phyloP scores from a whole-genome alignment of 2,113 vertebrate genomes.

The Platycercus adscitus region DNA sequence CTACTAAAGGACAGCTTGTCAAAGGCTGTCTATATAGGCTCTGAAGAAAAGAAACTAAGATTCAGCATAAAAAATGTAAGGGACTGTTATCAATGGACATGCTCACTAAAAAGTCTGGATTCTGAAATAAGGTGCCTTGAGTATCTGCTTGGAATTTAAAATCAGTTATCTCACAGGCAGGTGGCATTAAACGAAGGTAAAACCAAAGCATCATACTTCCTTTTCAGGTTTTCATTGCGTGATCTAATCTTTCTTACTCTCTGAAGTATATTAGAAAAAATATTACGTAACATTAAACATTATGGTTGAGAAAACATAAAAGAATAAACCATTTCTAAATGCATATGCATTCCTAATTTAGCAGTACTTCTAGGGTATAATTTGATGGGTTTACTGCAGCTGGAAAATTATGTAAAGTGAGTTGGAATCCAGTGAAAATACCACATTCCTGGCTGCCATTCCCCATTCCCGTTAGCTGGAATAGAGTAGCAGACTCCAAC shows the following conservation, averaged over 20 bases:
- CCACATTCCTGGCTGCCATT: slow-evolving; percentile 10
- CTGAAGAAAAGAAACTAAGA: neutral
- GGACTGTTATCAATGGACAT: neutral
- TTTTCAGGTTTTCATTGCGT: neutral
- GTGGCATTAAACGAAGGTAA: neutral
- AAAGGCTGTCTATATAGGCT: neutral
- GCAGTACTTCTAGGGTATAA: neutral
- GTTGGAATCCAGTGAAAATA: slow-evolving; percentile 10
- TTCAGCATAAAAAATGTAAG: neutral
- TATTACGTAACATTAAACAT: neutral
- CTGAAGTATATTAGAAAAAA: neutral
- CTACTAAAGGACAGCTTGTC: neutral
- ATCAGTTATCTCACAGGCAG: neutral
- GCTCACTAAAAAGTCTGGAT: neutral
- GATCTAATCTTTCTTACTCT: neutral
- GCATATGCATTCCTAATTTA: neutral
- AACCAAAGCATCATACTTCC: neutral
- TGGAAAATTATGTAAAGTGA: slow-evolving; percentile 29
- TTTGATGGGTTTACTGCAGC: neutral
- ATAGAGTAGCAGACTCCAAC: neutral
- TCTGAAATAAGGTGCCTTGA: neutral
- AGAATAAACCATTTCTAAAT: neutral
- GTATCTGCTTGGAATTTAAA: neutral
- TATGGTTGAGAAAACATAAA: neutral
- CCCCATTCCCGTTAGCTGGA: neutral